phyloP scores from a whole-genome alignment of 2,113 vertebrate species.

The Osmerus eperlanus region DNA sequence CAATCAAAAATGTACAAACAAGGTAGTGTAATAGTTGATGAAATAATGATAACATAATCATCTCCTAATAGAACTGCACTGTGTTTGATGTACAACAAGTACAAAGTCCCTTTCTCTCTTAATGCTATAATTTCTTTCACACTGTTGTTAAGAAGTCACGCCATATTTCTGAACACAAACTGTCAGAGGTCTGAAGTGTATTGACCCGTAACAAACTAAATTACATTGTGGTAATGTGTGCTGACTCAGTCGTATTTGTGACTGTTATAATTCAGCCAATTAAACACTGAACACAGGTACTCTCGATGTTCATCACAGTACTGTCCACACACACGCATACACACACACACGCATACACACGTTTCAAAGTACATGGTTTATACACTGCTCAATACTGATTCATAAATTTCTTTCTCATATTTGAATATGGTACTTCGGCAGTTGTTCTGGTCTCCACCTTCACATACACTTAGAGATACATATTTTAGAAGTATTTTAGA shows the following conservation, averaged over 20 bases:
- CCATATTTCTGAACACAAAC: slow-evolving; percentile 38
- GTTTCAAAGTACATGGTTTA: neutral
- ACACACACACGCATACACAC: no score
- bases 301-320: neutral
- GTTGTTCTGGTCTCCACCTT: neutral
- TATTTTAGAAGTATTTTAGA: slow-evolving; percentile 20
- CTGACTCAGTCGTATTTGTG: slow-evolving; percentile 50
- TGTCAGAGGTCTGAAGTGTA: slow-evolving; percentile 38
- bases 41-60: slow-evolving; percentile 67
- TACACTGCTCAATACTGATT: neutral
- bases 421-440: neutral
- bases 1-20: slow-evolving; percentile 68
- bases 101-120: slow-evolving; percentile 1
- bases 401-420: neutral
- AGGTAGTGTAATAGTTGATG: slow-evolving; percentile 70
- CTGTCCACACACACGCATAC: neutral
- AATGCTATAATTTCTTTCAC: slow-evolving; percentile 26
- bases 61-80: slow-evolving; percentile 58
- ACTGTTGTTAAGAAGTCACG: slow-evolving; percentile 49
- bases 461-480: neutral
- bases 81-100: slow-evolving; percentile 6
- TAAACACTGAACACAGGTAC: slow-evolving; percentile 30
- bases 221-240: slow-evolving; percentile 50
- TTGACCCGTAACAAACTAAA: slow-evolving; percentile 63
- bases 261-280: slow-evolving; percentile 58